Percentiles rank a stretch among this genome's conserved stretches.
phyloP scores from a whole-genome alignment of 1,140 invertebrate species.

The Heliconius hermathena region DNA sequence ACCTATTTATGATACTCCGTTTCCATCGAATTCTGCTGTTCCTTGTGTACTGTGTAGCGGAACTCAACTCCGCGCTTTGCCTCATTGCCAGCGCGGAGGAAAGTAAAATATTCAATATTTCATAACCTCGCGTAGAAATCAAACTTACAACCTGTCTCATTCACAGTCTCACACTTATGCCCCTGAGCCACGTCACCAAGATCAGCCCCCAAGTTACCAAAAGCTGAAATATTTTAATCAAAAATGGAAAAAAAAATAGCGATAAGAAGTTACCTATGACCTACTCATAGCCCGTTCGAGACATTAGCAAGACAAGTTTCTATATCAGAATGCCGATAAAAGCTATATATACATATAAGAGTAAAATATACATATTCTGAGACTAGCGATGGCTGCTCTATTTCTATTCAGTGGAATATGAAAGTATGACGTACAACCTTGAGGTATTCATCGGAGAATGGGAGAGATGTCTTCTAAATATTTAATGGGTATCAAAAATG shows the following conservation, averaged over 20 bases:
- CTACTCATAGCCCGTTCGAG: background rate
- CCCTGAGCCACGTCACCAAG: too few relatives aligned
- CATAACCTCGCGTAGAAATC: too few relatives aligned
- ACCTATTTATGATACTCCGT: too few relatives aligned
- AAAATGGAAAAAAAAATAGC: background rate
- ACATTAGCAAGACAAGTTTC: background rate
- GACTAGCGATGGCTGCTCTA: conserved; percentile 1
- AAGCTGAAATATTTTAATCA: background rate
- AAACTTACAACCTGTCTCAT: too few relatives aligned
- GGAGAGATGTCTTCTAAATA: background rate
- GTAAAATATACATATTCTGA: conserved; percentile 3
- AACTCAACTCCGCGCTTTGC: too few relatives aligned
- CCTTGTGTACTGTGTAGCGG: too few relatives aligned
- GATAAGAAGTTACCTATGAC: background rate
- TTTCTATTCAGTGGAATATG: background rate
- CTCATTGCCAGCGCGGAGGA: too few relatives aligned
- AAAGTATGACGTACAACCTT: background rate
- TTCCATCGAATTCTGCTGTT: too few relatives aligned
- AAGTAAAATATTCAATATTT: too few relatives aligned
- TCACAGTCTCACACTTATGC: too few relatives aligned
- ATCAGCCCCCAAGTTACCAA: background rate
- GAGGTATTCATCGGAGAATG: conserved; percentile 7
- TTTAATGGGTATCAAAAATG: background rate
- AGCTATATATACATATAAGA: background rate
- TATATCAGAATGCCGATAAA: background rate